Conservation (phyloP, 2,113 vertebrate species). For the Laticauda laticaudata region DNA sequence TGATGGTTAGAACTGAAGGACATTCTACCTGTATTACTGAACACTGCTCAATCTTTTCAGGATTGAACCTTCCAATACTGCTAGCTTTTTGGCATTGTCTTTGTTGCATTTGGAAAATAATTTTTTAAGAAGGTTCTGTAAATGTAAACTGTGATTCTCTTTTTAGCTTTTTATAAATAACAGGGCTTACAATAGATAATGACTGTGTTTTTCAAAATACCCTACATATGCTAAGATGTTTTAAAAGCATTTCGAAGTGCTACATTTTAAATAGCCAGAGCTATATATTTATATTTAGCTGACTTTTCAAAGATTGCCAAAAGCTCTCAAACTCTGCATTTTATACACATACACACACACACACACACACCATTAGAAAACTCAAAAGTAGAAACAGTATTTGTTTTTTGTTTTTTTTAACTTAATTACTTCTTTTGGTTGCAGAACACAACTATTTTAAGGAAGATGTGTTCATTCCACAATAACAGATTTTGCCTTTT, state of each 20-base stretch:
- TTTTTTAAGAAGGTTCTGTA: neutral
- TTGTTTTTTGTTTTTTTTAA: neutral
- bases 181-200: fast-evolving
- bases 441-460: neutral
- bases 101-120: neutral
- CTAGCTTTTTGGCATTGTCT: neutral
- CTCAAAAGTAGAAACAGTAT: neutral
- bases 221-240: neutral
- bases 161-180: slow-evolving; percentile 22
- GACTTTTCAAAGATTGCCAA: neutral
- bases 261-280: neutral
- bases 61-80: neutral
- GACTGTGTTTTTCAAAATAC: slow-evolving; percentile 20
- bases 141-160: neutral
- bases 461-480: no score
- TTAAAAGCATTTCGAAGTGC: slow-evolving; percentile 9
- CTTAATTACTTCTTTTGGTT: neutral
- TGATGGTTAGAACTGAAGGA: neutral
- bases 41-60: neutral
- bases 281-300: neutral
- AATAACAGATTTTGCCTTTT: neutral
- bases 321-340: neutral
- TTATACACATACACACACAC: no score
- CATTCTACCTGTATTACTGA: neutral
- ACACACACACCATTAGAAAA: neutral